Evolutionary conservation across 1,140 invertebrate genomes (phyloP), one percentile per base, ranked within the genome.

Genomic region (Polypedilum pembai): DNA sequence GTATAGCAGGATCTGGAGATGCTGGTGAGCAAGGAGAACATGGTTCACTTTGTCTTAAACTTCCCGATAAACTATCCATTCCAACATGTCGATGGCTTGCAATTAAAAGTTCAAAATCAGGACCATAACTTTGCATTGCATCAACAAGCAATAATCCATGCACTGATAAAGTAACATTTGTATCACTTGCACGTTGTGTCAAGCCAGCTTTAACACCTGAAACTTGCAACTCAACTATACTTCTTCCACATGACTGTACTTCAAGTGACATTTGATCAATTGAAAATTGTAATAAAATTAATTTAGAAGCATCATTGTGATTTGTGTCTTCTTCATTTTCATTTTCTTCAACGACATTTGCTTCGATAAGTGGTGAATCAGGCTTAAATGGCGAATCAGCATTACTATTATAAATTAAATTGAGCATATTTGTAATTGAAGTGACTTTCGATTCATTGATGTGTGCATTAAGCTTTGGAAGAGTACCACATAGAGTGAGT

Each of bases 31-130:
- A 87, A 0, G 94, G 94, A 1, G 93, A 95, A 74, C 91, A 94
- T 5, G 94, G 92, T 79, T 96, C 93, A 77, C 93, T 96, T 79
- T 95, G 94, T 77, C 90, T 86, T 41, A 98, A 87, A 80, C 94
- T 96, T 72, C 95, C 95, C 77, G 94, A 97, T 72, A 92, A 88
- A 77, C 92, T 96, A 83, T 98, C 95, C 90, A 98, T 93, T 1
- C 92, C 92, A 18, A 98, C 91, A 81, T 96, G 92, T 80, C 93
- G 93, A 83, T 98, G 95, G 82, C 94, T 97, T 8, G 95, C 95
- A 10, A 97, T 89, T 1, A 98, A 84, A 7, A 98, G 83, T 80
- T 98, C 95, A 85, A 96, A 98, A 84, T 98, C 95, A 1, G 91
- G 89, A 0, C 96, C 95, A 83, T 94, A 96, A 8, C 92, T 94